phyloP scores from a whole-genome alignment of 2,113 vertebrate genomes.

The Stegostoma tigrinum region DNA sequence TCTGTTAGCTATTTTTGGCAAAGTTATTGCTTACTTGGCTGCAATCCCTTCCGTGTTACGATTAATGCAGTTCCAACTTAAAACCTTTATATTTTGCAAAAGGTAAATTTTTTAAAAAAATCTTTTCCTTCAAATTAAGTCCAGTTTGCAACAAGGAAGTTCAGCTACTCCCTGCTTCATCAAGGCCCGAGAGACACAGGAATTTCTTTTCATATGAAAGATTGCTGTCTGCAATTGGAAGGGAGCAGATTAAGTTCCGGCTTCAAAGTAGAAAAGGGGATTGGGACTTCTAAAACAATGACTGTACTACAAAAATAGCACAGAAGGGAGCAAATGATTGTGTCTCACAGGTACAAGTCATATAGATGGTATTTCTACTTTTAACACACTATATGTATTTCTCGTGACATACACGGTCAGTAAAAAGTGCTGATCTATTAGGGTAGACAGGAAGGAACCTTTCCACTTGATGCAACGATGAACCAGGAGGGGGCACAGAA shows the following conservation, averaged over 20 bases:
- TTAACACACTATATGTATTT: background rate
- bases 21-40: background rate
- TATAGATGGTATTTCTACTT: background rate
- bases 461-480: too few species aligned
- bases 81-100: constrained; percentile 5
- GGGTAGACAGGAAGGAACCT: too few species aligned
- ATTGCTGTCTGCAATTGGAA: background rate
- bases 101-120: background rate
- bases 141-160: background rate
- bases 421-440: background rate
- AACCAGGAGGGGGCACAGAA: too few species aligned
- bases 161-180: background rate
- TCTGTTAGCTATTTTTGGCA: constrained; percentile 14
- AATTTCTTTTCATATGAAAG: background rate
- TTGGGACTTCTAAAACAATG: background rate
- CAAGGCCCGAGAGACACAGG: background rate
- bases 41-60: background rate
- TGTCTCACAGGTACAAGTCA: background rate
- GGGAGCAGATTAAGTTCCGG: background rate
- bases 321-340: background rate
- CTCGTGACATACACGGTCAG: background rate
- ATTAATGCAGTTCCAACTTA: background rate
- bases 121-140: background rate
- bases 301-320: background rate
- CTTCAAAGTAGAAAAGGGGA: background rate